Percentiles rank a stretch among this genome's conserved stretches.
Conservation (phyloP, 2,113 vertebrate genomes). For the Platysteira castanea region DNA sequence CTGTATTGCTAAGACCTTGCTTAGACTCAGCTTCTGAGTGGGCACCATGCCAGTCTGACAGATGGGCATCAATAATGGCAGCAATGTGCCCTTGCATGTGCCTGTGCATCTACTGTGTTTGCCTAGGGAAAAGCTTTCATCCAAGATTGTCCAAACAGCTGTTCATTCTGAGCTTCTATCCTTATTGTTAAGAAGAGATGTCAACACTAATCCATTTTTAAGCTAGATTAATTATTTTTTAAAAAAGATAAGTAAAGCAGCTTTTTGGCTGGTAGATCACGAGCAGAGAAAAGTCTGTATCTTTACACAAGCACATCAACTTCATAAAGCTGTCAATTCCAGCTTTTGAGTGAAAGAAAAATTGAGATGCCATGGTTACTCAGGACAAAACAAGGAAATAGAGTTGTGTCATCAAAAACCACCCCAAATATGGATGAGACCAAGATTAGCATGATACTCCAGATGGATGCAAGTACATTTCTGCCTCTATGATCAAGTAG, state of each 20-base stretch:
- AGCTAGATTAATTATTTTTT: slow-evolving; percentile 21
- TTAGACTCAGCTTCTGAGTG: background rate
- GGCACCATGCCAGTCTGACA: slow-evolving; percentile 58
- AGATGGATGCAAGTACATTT: background rate
- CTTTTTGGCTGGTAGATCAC: background rate
- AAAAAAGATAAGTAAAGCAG: background rate
- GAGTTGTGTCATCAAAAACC: background rate
- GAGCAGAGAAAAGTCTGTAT: background rate
- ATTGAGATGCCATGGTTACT: background rate
- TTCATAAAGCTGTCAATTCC: background rate
- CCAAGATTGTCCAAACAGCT: slow-evolving; percentile 53
- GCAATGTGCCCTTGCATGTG: slow-evolving; percentile 13
- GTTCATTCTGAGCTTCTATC: slow-evolving; percentile 36
- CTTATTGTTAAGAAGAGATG: slow-evolving; percentile 41
- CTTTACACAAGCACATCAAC: background rate
- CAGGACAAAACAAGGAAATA: background rate
- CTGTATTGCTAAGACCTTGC: background rate
- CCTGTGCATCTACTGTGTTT: slow-evolving; percentile 27
- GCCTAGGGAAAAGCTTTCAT: slow-evolving; percentile 47
- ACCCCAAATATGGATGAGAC: background rate
- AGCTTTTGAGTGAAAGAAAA: background rate
- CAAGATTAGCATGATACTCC: background rate
- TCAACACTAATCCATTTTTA: slow-evolving; percentile 50
- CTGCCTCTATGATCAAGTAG: background rate
- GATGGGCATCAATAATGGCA: slow-evolving; percentile 51